Base-by-base conservation (phyloP, 2,888 invertebrate species). In the Anoncus sp. region DNA sequence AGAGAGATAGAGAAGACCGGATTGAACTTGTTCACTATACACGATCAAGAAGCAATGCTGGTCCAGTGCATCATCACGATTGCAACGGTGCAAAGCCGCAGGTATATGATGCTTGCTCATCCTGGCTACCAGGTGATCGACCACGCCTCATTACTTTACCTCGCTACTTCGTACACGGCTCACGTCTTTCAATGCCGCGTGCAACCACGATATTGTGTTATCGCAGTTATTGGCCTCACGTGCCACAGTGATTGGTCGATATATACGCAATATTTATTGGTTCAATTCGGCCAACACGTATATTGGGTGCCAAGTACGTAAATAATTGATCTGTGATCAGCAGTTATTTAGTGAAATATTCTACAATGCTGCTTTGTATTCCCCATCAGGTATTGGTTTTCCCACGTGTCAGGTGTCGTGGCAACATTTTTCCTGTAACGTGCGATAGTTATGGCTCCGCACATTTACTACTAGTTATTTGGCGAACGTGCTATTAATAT, bases 141-240 rank as follows among this genome's bases (percentile, higher is more conserved):
- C 89, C 90, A 90, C 90, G 90, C 90, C 90, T 89, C 88, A 85
- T 87, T 89, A 88, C 86, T 89, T 87, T 86, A 83, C 87, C 2
- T 83, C 82, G 85, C 86, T 87, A 87, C 87, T 83, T 83, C 82
- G 78, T 83, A 84, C 82, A 83, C 76, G 79, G 51, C 62, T 62
- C 51, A 27, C 35, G 72, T 69, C 16, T 63, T 53, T 70, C 67
- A 47, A 49, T 60, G 20, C 51, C n/a, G n/a, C n/a, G n/a, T n/a
- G n/a, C n/a, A n/a, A n/a, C n/a, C n/a, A n/a, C n/a, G n/a, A n/a
- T n/a, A n/a, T n/a, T 16, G 24, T 18, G 4, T 10, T 27, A 27
- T 10, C 24, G n/a, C 24, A 66, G 65, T 40, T 53, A 53, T 66
- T 66, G 53, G 65, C 51, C 24, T n/a, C 40, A 66, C 63, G 16